Percentiles rank a stretch among this genome's conserved stretches.
Conservation (phyloP, 1,140 invertebrate genomes). For the Bombus pascuorum region DNA sequence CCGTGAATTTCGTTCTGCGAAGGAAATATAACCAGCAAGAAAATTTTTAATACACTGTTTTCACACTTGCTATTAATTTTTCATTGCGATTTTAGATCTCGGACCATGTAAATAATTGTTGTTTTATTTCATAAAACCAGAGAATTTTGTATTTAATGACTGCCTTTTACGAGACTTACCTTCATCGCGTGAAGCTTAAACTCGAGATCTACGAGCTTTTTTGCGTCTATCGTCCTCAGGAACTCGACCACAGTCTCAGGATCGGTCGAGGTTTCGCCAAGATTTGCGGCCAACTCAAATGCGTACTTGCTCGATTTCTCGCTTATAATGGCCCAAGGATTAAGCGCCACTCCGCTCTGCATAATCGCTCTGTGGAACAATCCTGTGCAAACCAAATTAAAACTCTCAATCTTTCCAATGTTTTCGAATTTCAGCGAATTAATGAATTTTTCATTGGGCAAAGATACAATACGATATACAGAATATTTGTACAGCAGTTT, state of each 20-base stretch:
- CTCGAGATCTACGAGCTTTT: slow-evolving; percentile 43
- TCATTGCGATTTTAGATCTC: neutral
- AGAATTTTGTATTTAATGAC: neutral
- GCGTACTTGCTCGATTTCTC: slow-evolving; percentile 69
- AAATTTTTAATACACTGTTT: neutral
- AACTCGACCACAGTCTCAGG: slow-evolving; percentile 77
- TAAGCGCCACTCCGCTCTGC: slow-evolving; percentile 83
- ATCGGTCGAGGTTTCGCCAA: slow-evolving; percentile 80
- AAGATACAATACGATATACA: no score
- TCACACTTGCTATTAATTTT: no score
- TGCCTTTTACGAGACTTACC: neutral
- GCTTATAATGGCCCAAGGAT: slow-evolving; percentile 73
- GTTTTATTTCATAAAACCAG: neutral
- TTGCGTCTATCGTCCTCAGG: slow-evolving; percentile 76
- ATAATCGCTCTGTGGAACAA: slow-evolving; percentile 85
- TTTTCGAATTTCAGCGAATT: no score
- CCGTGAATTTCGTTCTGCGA: neutral
- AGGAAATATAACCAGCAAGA: neutral
- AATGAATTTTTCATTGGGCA: no score
- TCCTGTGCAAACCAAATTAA: slow-evolving; percentile 68
- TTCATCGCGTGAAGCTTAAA: neutral
- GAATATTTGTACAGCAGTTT: neutral
- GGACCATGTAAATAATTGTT: neutral
- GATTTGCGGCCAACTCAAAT: slow-evolving; percentile 75
- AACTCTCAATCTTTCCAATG: neutral